Evolutionary conservation across 2,797 vertebrate species (phyloP), one percentile per base, ranked within the genome.

Genomic region (Gouania willdenowi): DNA sequence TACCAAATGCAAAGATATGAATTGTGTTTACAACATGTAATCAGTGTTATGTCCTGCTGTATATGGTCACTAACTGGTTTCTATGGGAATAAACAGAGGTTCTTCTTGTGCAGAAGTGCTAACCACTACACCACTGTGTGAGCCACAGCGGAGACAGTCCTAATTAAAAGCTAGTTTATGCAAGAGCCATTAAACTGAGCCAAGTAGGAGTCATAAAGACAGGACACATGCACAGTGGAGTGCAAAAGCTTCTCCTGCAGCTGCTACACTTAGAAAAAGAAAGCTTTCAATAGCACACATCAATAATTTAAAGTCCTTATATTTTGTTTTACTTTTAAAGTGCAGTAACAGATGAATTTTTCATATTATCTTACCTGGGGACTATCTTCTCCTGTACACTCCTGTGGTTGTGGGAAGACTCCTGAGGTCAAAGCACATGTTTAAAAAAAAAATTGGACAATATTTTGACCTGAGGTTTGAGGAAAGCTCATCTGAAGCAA

Each of bases 301-400:
- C 3, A 61, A 77, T 70, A 48, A 64, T 74, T 66, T n/a, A 5
- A 77, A 22, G 17, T 34, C 16, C 35, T 36, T 26, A 12, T 6
- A 37, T 40, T 41, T 41, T 5, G 22, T 66, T 49, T 31, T 10
- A 6, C 31, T 25, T 43, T 22, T 16, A 6, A 45, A 75, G 57
- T 62, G 56, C 54, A 60, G 41, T 14, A 29, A 36, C 9, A 11
- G 12, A 71, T 77, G n/a, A 65, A 76, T 76, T 72, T 72, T 77
- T 66, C 8, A 74, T 66, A 22, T 18, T 7, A 8, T 12, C 7
- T 21, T n/a, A 57, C 33, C 17, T 32, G 20, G 37, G 13, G n/a
- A n/a, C n/a, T n/a, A 17, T 39, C 26, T 19, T 23, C 11, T 2
- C 45, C 18, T 20, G n/a, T 12, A 19, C 16, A n/a, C n/a, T n/a